Evolutionary conservation across 37 sponge, comb jelly and placozoan genomes (phyloP).

Genomic region (Ianthella basta): DNA sequence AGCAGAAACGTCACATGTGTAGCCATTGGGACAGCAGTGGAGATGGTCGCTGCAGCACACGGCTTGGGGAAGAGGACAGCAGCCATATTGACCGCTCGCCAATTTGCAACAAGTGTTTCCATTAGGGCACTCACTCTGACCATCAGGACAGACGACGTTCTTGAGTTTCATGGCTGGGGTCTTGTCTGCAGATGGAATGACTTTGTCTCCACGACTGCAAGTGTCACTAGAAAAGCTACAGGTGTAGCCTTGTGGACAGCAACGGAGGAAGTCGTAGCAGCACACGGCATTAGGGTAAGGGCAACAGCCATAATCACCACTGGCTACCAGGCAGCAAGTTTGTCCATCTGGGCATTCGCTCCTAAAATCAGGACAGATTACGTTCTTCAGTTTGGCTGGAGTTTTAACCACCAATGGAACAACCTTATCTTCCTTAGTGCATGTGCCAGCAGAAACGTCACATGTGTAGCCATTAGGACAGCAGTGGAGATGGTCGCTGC

Average conservation of each 20-base stretch:
- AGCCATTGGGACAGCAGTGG: conserved; percentile 74
- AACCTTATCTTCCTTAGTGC: background rate
- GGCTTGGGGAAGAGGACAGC: conserved; percentile 78
- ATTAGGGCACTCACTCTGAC: conserved; percentile 54
- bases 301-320: conserved; percentile 78
- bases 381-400: conserved; percentile 22
- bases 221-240: conserved; percentile 34
- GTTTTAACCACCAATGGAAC: background rate
- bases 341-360: conserved; percentile 65
- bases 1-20: conserved; percentile 58
- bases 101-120: conserved; percentile 76
- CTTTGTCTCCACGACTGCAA: background rate
- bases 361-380: conserved; percentile 52
- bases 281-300: conserved; percentile 75
- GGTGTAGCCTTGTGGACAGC: conserved; percentile 79
- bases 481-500: conserved; percentile 70
- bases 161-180: background rate
- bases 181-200: conserved; percentile 3
- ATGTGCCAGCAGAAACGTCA: background rate
- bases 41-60: conserved; percentile 69
- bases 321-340: conserved; percentile 68
- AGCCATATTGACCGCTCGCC: conserved; percentile 55
- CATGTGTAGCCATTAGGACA: conserved; percentile 75
- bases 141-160: conserved; percentile 64
- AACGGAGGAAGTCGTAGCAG: conserved; percentile 63